phyloP scores from a whole-genome alignment of 2,888 invertebrate genomes.

The Nemotelus pantherinus region DNA sequence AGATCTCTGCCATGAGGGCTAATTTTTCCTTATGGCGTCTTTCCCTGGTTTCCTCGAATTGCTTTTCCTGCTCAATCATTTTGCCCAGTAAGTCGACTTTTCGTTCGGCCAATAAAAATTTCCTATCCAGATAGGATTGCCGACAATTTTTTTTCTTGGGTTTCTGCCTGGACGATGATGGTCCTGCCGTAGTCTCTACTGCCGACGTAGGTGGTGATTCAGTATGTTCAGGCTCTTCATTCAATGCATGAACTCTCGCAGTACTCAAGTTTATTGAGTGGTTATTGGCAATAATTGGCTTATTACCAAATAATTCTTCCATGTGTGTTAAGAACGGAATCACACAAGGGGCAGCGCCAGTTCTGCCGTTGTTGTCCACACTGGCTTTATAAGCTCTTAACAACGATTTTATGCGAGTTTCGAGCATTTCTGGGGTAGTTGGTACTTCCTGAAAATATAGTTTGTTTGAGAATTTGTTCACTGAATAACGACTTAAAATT shows the following conservation, averaged over 20 bases:
- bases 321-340: conserved; percentile 36
- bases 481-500: no score
- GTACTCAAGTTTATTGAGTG: not conserved
- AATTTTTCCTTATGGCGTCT: no score
- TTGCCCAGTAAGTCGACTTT: no score
- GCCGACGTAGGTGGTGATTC: no score
- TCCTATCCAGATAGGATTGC: no score
- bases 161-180: no score
- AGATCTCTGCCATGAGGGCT: no score
- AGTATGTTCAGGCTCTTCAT: not conserved
- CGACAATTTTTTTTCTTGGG: no score
- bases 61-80: no score
- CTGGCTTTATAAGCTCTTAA: conserved; percentile 34
- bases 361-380: conserved; percentile 31
- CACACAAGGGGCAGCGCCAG: conserved; percentile 40
- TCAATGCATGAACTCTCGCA: not conserved
- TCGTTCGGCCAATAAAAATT: no score
- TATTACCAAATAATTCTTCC: conserved; percentile 36
- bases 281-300: conserved; percentile 29
- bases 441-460: not conserved
- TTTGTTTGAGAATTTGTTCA: not conserved
- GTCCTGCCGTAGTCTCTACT: no score
- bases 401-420: not conserved
- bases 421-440: not conserved
- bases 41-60: no score